A percentile compares a stretch with the other conserved stretches of the same genome.
These are phyloP conservation scores for Suillia variegata DNA, from an alignment of 2,888 invertebrate genomes.

Conservation along the genomic window DNA sequence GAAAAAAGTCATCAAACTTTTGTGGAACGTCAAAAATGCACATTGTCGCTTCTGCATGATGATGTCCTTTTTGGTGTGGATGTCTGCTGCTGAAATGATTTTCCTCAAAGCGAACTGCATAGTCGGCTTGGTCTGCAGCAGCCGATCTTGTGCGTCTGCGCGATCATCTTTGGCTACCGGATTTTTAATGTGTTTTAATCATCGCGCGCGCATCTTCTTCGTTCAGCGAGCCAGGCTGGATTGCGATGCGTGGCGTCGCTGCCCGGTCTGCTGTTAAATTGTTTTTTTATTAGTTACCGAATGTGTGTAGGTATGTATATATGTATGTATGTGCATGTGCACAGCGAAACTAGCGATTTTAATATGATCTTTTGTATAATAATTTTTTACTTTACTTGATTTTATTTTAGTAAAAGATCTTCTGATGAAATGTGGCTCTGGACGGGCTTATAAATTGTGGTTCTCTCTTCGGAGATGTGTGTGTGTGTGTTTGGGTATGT, in stretches of 20 bases:
- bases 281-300: constrained; percentile 47
- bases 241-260: background rate
- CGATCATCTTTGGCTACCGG: constrained; percentile 54
- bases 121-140: too few species aligned
- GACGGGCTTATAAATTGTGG: constrained; percentile 49
- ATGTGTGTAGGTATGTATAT: too few species aligned
- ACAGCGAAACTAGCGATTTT: background rate
- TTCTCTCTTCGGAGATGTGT: constrained; percentile 10
- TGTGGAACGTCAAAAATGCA: constrained; percentile 8
- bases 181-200: constrained; percentile 62
- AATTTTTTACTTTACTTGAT: background rate
- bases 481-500: too few species aligned
- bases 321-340: too few species aligned
- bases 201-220: constrained; percentile 31
- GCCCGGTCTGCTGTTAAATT: constrained; percentile 34
- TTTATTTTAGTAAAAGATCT: too few species aligned
- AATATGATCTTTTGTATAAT: background rate
- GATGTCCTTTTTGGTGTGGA: constrained; percentile 13
- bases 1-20: constrained; percentile 38
- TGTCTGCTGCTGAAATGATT: background rate
- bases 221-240: too few species aligned
- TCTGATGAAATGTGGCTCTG: constrained; percentile 47
- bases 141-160: constrained; percentile 5
- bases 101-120: background rate
- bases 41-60: constrained; percentile 4